phyloP scores from a whole-genome alignment of 1,140 invertebrate genomes.

The Rhynchophorus ferrugineus region DNA sequence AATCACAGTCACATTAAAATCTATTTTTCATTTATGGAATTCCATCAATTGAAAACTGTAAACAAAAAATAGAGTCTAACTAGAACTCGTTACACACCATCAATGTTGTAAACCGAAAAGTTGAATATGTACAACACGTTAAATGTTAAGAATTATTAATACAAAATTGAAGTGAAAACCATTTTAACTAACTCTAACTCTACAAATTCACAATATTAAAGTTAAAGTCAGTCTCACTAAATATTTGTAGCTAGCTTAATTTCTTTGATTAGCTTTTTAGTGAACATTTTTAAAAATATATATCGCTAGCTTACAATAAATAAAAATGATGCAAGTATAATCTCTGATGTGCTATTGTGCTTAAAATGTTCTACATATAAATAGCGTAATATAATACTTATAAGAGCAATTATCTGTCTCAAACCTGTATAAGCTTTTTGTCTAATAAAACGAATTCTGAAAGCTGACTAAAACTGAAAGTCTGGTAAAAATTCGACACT shows the following conservation, averaged over 20 bases:
- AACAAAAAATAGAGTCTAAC: background rate
- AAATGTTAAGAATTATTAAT: too few species aligned
- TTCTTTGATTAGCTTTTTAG: conserved; percentile 1
- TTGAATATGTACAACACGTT: background rate
- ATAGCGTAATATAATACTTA: too few species aligned
- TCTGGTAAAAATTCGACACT: too few species aligned
- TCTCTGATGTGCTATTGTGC: too few species aligned
- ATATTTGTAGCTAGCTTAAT: background rate
- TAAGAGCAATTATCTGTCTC: too few species aligned
- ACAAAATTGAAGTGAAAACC: background rate
- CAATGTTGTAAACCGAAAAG: background rate
- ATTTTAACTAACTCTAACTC: background rate
- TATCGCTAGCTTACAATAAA: conserved; percentile 17
- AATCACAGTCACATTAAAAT: background rate
- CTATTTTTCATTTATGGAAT: background rate
- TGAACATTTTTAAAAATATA: conserved; percentile 12
- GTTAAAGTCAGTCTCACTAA: conserved; percentile 21
- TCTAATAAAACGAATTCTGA: too few species aligned
- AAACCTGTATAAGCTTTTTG: too few species aligned
- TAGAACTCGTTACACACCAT: background rate
- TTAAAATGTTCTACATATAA: too few species aligned
- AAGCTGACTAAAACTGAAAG: too few species aligned
- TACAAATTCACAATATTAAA: background rate
- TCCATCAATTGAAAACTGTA: background rate
- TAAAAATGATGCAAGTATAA: too few species aligned